These are phyloP conservation scores for Cotesia vestalis DNA, from an alignment of 1,140 invertebrate genomes.

Conservation along the genomic window DNA sequence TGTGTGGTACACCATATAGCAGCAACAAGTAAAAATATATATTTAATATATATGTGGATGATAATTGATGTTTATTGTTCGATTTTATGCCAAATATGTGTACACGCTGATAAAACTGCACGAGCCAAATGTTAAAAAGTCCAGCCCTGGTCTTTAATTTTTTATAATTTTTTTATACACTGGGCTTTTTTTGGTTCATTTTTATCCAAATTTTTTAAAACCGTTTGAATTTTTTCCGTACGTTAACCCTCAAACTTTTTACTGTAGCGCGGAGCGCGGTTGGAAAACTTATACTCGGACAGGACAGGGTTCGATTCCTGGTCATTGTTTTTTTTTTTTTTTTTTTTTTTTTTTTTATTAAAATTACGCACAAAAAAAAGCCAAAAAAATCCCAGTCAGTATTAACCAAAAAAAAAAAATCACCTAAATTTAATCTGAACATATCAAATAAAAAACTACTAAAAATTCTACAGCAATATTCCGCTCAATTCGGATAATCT, in stretches of 20 bases:
- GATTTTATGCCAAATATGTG: slow-evolving; percentile 48
- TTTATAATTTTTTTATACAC: too few relatives aligned
- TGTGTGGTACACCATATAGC: slow-evolving; percentile 28
- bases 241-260: too few relatives aligned
- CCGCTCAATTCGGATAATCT: slow-evolving; percentile 59
- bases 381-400: too few relatives aligned
- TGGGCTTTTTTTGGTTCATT: too few relatives aligned
- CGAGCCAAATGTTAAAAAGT: slow-evolving; percentile 37
- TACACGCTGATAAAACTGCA: slow-evolving; percentile 39
- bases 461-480: slow-evolving; percentile 57
- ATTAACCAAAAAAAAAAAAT: slow-evolving; percentile 22
- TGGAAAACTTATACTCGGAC: too few relatives aligned
- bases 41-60: slow-evolving; percentile 22
- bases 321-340: too few relatives aligned
- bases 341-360: too few relatives aligned
- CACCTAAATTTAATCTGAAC: slow-evolving; percentile 48
- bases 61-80: slow-evolving; percentile 55
- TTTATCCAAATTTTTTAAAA: too few relatives aligned
- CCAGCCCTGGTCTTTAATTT: slow-evolving; percentile 38
- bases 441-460: slow-evolving; percentile 54
- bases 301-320: too few relatives aligned
- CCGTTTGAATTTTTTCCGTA: too few relatives aligned
- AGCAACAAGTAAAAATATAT: slow-evolving; percentile 23
- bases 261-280: too few relatives aligned
- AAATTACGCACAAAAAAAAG: too few relatives aligned